phyloP scores from a whole-genome alignment of 2,797 vertebrate species.

The Anabacerthia variegaticeps region DNA sequence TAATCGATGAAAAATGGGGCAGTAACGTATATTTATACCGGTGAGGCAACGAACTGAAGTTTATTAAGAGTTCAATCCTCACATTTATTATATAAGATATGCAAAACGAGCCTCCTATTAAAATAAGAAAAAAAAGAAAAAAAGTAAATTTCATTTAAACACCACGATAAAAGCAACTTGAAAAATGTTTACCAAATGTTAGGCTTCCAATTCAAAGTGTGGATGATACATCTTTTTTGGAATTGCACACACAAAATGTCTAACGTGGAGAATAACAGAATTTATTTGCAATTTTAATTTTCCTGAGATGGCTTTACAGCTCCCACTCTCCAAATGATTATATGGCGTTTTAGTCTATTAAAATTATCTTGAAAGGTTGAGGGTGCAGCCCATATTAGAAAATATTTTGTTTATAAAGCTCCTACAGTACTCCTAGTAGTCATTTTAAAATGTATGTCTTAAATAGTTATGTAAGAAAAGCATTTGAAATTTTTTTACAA shows the following conservation, averaged over 20 bases:
- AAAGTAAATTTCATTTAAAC: background rate
- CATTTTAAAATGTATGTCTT: constrained; percentile 83
- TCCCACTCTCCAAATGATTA: constrained; percentile 66
- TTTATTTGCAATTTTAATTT: constrained; percentile 79
- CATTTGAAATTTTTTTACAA: constrained; percentile 78
- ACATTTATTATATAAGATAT: constrained; percentile 6
- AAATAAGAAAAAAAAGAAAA: background rate
- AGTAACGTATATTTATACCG: constrained; percentile 2
- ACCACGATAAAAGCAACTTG: background rate
- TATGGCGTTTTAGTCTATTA: constrained; percentile 73
- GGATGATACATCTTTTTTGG: constrained; percentile 60
- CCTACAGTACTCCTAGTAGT: constrained; percentile 74
- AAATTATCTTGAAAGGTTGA: constrained; percentile 70
- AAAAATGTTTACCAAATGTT: constrained; percentile 44
- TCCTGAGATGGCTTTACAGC: constrained; percentile 68
- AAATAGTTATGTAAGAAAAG: constrained; percentile 79
- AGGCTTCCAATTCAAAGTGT: constrained; percentile 55
- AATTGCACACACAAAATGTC: constrained; percentile 73
- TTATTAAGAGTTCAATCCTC: constrained; percentile 28
- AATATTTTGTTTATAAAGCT: constrained; percentile 75
- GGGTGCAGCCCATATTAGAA: constrained; percentile 68
- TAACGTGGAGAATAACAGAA: constrained; percentile 70
- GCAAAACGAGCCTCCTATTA: constrained; percentile 5
- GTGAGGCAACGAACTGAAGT: constrained; percentile 25
- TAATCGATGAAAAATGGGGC: constrained; percentile 21